These are phyloP conservation scores for Oreohelix idahoensis DNA, from an alignment of 1,140 invertebrate species.

Conservation along the genomic window DNA sequence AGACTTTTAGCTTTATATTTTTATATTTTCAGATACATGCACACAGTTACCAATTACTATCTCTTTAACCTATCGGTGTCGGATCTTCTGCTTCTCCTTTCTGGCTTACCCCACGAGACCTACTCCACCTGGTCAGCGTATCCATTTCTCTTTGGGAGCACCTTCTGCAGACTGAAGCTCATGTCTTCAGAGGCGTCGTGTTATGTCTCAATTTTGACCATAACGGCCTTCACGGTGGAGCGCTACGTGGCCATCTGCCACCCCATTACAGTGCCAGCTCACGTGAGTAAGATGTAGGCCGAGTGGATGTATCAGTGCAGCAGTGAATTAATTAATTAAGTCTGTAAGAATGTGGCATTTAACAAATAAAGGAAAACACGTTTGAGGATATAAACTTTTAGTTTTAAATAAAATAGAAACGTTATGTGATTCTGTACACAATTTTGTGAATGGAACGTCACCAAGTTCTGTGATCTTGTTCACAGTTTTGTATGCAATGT, in stretches of 20 bases:
- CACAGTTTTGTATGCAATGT: too few relatives aligned
- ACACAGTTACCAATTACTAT: constrained; percentile 84
- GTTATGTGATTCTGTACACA: too few relatives aligned
- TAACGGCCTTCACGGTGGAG: constrained; percentile 72
- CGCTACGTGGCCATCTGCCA: constrained; percentile 71
- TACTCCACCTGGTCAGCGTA: constrained; percentile 88
- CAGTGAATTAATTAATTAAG: too few relatives aligned
- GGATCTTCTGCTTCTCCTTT: constrained; percentile 86
- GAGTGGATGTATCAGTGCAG: too few relatives aligned
- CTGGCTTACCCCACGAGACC: constrained; percentile 88
- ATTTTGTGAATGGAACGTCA: too few relatives aligned
- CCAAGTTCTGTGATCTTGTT: too few relatives aligned
- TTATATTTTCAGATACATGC: constrained; percentile 30
- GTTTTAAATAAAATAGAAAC: too few relatives aligned
- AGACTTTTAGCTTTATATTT: background rate
- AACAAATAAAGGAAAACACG: too few relatives aligned
- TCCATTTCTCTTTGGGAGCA: constrained; percentile 89
- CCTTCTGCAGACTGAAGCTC: constrained; percentile 86
- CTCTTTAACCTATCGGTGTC: constrained; percentile 92
- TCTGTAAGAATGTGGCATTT: too few relatives aligned
- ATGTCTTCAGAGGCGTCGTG: constrained; percentile 90
- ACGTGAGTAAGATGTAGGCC: constrained; percentile 40
- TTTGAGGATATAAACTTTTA: too few relatives aligned
- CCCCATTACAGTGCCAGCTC: constrained; percentile 62
- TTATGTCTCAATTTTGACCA: constrained; percentile 69